Conservation (phyloP, 2,888 invertebrate genomes). For the Hesperia comma region DNA sequence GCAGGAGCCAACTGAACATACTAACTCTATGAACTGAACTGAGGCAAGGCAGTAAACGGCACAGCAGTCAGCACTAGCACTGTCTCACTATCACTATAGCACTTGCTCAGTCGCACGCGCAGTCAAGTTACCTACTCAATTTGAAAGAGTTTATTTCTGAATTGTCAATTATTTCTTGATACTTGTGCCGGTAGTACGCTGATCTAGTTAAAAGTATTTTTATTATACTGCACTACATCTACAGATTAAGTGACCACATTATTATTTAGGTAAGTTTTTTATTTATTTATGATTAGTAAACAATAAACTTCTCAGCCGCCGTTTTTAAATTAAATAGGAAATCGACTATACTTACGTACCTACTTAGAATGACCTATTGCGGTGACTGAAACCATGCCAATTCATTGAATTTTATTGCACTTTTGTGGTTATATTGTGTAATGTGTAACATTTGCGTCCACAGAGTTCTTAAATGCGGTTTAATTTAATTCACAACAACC, state of each 20-base stretch:
- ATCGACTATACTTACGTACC: not conserved
- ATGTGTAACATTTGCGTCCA: not conserved
- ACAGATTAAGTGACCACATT: conserved; percentile 36
- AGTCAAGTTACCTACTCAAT: conserved; percentile 58
- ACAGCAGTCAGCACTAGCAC: conserved; percentile 35
- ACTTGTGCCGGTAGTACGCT: conserved; percentile 52
- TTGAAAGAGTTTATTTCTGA: conserved; percentile 51
- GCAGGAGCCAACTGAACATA: not conserved
- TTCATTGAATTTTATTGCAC: conserved; percentile 16
- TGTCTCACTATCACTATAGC: conserved; percentile 48
- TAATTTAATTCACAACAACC: conserved; percentile 1
- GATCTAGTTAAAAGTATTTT: conserved; percentile 39
- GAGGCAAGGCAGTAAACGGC: not conserved
- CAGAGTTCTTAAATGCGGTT: not conserved
- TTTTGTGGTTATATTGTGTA: conserved; percentile 33
- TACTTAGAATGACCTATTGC: conserved; percentile 4
- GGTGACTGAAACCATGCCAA: not conserved
- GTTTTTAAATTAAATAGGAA: not conserved
- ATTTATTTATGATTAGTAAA: not conserved
- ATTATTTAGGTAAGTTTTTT: conserved; percentile 23
- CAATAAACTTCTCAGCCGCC: not conserved
- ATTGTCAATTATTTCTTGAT: conserved; percentile 60
- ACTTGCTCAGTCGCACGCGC: conserved; percentile 59
- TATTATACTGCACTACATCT: conserved; percentile 16
- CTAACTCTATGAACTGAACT: too few relatives aligned